phyloP scores from a whole-genome alignment of 30 jellyfish, hydroid and myxozoan genomes.

The Aurelia coerulea region DNA sequence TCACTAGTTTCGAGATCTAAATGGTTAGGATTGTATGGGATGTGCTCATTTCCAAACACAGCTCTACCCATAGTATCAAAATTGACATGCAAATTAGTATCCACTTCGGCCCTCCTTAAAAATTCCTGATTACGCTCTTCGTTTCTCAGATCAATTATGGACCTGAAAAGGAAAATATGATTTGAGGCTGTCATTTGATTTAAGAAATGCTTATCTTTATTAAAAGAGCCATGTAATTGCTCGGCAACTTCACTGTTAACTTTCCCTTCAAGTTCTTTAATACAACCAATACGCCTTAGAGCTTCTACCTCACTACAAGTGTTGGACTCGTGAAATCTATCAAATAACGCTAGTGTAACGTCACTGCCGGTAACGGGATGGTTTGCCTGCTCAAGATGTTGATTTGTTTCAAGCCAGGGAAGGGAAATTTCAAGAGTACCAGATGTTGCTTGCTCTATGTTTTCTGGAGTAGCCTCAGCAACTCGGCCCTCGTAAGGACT shows the following conservation, averaged over 20 bases:
- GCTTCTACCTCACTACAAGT: slow-evolving; percentile 27
- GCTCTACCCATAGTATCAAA: slow-evolving; percentile 2
- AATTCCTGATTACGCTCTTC: not conserved
- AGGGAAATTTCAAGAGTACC: slow-evolving; percentile 15
- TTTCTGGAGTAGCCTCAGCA: slow-evolving; percentile 12
- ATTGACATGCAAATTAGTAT: not conserved
- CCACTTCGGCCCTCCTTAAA: not conserved
- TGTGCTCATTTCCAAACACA: not conserved
- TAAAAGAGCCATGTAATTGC: slow-evolving; percentile 25
- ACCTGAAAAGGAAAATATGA: not conserved
- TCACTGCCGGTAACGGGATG: slow-evolving; percentile 36
- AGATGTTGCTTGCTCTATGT: slow-evolving; percentile 5
- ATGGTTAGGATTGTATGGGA: not conserved
- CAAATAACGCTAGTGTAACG: slow-evolving; percentile 9
- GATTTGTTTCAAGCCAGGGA: slow-evolving; percentile 37
- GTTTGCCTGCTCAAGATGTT: not conserved
- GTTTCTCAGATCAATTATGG: not conserved
- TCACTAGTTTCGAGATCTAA: not conserved
- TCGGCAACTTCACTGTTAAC: slow-evolving; percentile 53
- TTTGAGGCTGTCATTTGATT: slow-evolving; percentile 16
- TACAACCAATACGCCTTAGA: slow-evolving; percentile 7
- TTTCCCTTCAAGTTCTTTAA: slow-evolving; percentile 20
- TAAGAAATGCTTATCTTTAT: not conserved
- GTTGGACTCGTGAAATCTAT: slow-evolving; percentile 21
- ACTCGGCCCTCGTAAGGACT: slow-evolving; percentile 56